phyloP scores from a whole-genome alignment of 2,888 invertebrate species.

The Deroplatys truncata region DNA sequence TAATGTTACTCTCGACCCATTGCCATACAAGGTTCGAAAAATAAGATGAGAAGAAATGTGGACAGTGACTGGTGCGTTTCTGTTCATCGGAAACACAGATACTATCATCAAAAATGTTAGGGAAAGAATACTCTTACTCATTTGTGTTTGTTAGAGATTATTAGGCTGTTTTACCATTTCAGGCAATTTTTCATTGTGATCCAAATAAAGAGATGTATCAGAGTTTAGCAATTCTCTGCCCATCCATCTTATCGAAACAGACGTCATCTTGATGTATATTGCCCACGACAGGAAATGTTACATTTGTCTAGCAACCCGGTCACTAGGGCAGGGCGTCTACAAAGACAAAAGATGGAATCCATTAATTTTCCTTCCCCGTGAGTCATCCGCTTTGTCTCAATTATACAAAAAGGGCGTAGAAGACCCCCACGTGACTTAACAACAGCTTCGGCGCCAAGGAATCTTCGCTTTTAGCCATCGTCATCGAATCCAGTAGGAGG shows the following conservation, averaged over 20 bases:
- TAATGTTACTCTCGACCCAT: too few relatives aligned
- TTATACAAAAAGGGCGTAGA: not conserved
- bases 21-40: too few relatives aligned
- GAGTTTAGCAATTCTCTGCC: not conserved
- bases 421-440: not conserved
- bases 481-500: not conserved
- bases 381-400: not conserved
- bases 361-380: not conserved
- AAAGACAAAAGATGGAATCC: slow-evolving; percentile 5
- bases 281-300: not conserved
- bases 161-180: not conserved
- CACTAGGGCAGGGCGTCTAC: not conserved
- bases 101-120: too few relatives aligned
- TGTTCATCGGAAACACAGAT: too few relatives aligned
- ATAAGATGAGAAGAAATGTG: too few relatives aligned
- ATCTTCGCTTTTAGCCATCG: not conserved
- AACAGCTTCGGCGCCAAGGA: not conserved
- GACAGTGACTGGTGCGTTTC: too few relatives aligned
- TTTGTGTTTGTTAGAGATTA: too few relatives aligned
- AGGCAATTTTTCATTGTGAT: not conserved
- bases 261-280: not conserved
- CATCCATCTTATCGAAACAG: not conserved
- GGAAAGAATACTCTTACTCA: too few relatives aligned
- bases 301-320: not conserved
- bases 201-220: not conserved